Conservation (phyloP, 2,888 invertebrate species). For the Papilio gigon region DNA sequence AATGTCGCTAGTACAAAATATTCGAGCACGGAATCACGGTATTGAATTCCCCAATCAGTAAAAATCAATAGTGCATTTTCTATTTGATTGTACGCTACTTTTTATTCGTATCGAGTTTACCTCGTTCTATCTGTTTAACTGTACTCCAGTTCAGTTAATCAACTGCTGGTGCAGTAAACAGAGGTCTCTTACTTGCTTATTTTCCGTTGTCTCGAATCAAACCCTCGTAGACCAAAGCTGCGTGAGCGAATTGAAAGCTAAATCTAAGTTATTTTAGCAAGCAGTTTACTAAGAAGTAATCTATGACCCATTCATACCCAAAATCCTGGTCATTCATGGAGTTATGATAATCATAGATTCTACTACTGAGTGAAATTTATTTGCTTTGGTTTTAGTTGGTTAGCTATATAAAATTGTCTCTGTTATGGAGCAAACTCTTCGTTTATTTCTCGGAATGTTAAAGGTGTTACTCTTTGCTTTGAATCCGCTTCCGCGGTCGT, state of each 20-base stretch:
- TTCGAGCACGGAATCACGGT: not conserved
- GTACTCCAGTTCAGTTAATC: not conserved
- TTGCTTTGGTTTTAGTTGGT: too few species aligned
- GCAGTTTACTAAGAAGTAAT: too few species aligned
- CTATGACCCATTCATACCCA: too few species aligned
- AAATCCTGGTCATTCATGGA: too few species aligned
- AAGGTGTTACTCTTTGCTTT: not conserved
- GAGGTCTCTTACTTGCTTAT: not conserved
- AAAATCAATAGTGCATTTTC: not conserved
- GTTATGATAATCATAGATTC: too few species aligned
- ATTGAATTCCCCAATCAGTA: slow-evolving; percentile 1
- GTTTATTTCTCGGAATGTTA: not conserved
- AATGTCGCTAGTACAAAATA: slow-evolving; percentile 2
- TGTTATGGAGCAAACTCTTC: too few species aligned
- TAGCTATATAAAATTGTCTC: too few species aligned
- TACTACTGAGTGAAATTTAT: too few species aligned
- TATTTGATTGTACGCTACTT: not conserved
- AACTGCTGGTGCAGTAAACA: slow-evolving; percentile 13
- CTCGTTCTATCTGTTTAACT: not conserved
- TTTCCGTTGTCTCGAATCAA: not conserved
- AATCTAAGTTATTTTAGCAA: not conserved
- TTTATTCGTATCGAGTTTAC: not conserved
- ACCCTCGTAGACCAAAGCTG: not conserved
- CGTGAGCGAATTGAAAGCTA: not conserved
- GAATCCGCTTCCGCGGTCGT: not conserved